Evolutionary conservation across 1,140 invertebrate genomes (phyloP).

Genomic region (Drosophila varians): DNA sequence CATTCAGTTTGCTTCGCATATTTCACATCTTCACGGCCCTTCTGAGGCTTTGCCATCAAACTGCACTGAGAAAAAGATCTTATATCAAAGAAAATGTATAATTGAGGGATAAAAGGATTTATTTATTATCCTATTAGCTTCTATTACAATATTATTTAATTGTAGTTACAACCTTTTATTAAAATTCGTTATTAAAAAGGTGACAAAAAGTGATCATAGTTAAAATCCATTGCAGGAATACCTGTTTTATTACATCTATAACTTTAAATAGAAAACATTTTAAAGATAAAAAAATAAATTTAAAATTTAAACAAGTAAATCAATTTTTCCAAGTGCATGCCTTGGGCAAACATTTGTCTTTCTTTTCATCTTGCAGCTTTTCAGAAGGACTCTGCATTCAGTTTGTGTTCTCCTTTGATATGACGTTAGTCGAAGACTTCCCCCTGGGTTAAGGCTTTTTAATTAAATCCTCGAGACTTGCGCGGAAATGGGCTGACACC

Average conservation of each 20-base stretch:
- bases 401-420: conserved; percentile 44
- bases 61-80: conserved; percentile 2
- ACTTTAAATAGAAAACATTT: not conserved
- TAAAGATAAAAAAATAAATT: not conserved
- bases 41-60: conserved; percentile 9
- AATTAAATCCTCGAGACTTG: conserved; percentile 49
- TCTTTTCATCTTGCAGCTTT: conserved; percentile 37
- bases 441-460: conserved; percentile 27
- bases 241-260: no score
- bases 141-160: no score
- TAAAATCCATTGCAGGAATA: no score
- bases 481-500: conserved; percentile 21
- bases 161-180: no score
- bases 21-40: conserved; percentile 6
- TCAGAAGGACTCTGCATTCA: conserved; percentile 43
- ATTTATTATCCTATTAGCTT: no score
- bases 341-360: conserved; percentile 49
- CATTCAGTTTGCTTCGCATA: conserved; percentile 56
- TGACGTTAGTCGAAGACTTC: conserved; percentile 23
- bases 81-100: not conserved
- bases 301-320: not conserved
- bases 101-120: not conserved
- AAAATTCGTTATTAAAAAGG: no score
- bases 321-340: conserved; percentile 15
- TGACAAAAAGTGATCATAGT: no score